Conservation (phyloP, 1,140 invertebrate species). For the Procambarus virginalis region DNA sequence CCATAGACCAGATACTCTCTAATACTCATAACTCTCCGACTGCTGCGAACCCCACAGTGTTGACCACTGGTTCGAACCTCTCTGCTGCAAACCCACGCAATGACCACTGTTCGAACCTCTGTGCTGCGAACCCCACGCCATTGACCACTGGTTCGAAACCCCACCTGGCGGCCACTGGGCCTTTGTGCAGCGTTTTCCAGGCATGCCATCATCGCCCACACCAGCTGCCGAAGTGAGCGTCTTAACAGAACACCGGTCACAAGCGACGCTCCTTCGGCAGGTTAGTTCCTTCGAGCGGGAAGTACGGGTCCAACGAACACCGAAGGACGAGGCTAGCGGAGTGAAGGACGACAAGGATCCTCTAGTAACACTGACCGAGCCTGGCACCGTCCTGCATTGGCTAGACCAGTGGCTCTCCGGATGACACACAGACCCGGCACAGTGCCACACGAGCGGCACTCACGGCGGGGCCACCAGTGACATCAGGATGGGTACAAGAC, state of each 20-base stretch:
- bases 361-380: not conserved
- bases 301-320: too few species aligned
- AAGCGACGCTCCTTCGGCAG: not conserved
- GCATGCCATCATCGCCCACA: not conserved
- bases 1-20: constrained; percentile 46
- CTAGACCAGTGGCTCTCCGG: constrained; percentile 28
- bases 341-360: not conserved
- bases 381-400: not conserved
- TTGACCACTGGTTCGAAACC: not conserved
- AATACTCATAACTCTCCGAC: not conserved
- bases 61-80: too few species aligned
- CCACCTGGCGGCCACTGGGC: not conserved
- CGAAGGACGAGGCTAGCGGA: not conserved
- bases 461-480: not conserved
- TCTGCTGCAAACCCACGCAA: too few species aligned
- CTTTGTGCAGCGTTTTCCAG: not conserved
- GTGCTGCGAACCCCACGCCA: too few species aligned
- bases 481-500: not conserved
- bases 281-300: not conserved
- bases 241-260: not conserved
- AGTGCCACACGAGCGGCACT: not conserved
- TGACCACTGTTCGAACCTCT: too few species aligned
- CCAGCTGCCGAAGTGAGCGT: not conserved
- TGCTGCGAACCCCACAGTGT: not conserved
- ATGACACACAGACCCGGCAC: not conserved